These are phyloP conservation scores for Cantharis nigra DNA, from an alignment of 2,888 invertebrate species.

Conservation along the genomic window DNA sequence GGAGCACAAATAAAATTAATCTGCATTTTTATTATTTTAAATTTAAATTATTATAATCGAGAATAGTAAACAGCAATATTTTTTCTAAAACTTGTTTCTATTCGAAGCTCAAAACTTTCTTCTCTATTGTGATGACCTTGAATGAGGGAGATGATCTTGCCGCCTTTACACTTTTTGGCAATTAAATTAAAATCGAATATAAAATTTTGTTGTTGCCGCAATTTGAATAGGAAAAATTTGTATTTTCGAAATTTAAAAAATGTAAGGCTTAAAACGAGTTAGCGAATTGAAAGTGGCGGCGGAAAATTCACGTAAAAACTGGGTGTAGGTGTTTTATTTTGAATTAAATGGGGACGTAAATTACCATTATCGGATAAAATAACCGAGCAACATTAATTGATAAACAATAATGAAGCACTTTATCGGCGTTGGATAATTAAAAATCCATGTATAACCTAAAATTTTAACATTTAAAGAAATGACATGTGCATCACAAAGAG, in stretches of 20 bases:
- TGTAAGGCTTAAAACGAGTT: neutral
- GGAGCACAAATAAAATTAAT: neutral
- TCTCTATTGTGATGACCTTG: constrained; percentile 49
- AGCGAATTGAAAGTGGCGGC: neutral
- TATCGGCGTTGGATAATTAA: neutral
- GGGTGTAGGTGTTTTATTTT: neutral
- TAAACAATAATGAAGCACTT: neutral
- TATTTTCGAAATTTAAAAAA: neutral
- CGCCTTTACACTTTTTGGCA: constrained; percentile 42
- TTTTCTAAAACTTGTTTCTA: constrained; percentile 15
- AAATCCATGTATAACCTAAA: constrained; percentile 24
- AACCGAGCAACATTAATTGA: neutral
- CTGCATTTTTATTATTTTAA: neutral
- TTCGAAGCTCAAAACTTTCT: constrained; percentile 25
- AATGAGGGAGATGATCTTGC: constrained; percentile 46
- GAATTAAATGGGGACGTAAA: neutral
- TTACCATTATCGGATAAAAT: neutral
- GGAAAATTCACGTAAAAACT: neutral
- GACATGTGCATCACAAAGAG: constrained; percentile 52
- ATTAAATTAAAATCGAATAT: neutral
- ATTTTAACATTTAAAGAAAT: constrained; percentile 26
- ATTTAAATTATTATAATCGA: neutral
- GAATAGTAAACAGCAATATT: constrained; percentile 1
- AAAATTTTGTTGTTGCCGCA: neutral
- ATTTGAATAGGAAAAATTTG: neutral